Percentiles rank a stretch among this genome's conserved stretches.
These are phyloP conservation scores for Forpus xanthops DNA, from an alignment of 2,797 vertebrate genomes.

Conservation along the genomic window DNA sequence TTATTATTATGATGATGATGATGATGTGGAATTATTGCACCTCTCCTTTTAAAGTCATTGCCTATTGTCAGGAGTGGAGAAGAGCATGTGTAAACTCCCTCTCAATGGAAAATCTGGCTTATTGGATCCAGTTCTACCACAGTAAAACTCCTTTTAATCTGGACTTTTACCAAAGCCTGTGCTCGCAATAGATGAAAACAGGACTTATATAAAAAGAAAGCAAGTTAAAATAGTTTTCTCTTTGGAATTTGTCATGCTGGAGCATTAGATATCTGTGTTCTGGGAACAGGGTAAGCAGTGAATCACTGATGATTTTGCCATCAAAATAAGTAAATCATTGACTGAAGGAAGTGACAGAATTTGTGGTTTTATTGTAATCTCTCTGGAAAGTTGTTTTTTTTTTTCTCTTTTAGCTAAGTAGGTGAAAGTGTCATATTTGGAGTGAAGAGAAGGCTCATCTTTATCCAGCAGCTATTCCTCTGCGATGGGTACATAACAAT, in stretches of 20 bases:
- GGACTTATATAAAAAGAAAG: background rate
- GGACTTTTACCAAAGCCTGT: background rate
- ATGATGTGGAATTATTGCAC: background rate
- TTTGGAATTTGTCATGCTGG: background rate
- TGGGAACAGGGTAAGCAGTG: background rate
- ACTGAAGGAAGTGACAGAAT: background rate
- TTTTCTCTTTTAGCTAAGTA: background rate
- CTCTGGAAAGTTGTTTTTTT: background rate
- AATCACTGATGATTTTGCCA: conserved; percentile 5
- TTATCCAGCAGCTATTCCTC: background rate
- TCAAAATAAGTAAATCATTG: background rate
- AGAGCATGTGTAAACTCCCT: background rate
- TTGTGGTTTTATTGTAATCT: background rate
- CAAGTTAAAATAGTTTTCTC: background rate
- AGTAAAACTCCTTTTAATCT: background rate
- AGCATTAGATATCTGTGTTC: background rate
- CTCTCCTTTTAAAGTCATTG: background rate
- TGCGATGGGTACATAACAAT: background rate
- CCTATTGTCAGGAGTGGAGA: background rate
- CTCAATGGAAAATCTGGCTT: background rate
- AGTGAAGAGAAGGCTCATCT: background rate
- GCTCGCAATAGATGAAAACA: background rate
- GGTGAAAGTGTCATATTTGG: background rate
- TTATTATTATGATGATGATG: background rate
- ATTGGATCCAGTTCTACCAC: background rate